Evolutionary conservation across 92 coral and sea anemone genomes (phyloP), one percentile per base, ranked within the genome.

Genomic region (Isaurus tuberculatus): DNA sequence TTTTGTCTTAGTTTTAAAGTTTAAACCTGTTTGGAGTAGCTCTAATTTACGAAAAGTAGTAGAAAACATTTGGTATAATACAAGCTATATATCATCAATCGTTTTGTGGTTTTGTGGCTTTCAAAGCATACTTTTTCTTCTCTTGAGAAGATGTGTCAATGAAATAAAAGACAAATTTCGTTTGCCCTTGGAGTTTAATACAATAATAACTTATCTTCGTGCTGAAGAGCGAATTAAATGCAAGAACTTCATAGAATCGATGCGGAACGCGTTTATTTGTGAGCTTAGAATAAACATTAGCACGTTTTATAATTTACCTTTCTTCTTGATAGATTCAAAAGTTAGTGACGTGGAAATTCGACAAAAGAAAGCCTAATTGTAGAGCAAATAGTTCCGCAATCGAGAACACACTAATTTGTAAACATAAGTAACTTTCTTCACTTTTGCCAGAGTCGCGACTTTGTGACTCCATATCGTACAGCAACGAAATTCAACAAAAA

Each of bases 271-370:
- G 82, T 77, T 77, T 77, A 77, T 55, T n/a, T 77, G 82, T 77
- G 70, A 58, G 8, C 34, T 77, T 77, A 77, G 70, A 77, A 77
- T 77, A 77, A 77, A 77, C 82, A 77, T 77, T 77, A 58, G 58
- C 82, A 77, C 82, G 23, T 77, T 77, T 77, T 77, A 60, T 77
- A 77, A 77, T 77, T 77, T 77, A 42, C 44, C 51, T 77, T 77
- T 77, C 82, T 77, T 34, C 82, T 77, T 77, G 82, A 77, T 77
- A 57, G 58, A 57, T 36, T 77, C 82, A 77, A 77, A 77, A 77
- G 82, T 77, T 77, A 77, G 82, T 77, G 82, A 77, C 82, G 82
- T 77, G 82, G 82, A 77, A 77, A 77, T 77, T 58, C 70, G 82
- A 77, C 82, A 77, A 77, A 63, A 77, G 82, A 77, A 77, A 58